Percentiles rank a stretch among this genome's conserved stretches.
These are phyloP conservation scores for Deroplatys truncata DNA, from an alignment of 2,888 invertebrate species.

Conservation along the genomic window DNA sequence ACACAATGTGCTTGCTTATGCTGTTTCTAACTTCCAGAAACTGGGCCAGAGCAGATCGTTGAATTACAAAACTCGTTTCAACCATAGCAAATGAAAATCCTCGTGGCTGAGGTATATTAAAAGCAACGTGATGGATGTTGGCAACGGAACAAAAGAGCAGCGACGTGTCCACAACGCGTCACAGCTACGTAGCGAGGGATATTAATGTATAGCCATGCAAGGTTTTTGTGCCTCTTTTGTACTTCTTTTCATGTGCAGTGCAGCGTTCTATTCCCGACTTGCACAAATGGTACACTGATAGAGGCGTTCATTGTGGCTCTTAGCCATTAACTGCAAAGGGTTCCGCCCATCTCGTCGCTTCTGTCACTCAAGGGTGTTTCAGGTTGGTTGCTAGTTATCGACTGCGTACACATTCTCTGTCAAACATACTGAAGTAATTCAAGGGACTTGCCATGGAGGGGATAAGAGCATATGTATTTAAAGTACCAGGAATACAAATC, in stretches of 20 bases:
- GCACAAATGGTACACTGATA: not conserved
- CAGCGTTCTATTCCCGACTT: not conserved
- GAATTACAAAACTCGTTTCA: not conserved
- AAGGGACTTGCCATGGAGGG: no score
- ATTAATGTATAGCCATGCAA: not conserved
- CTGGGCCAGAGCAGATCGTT: not conserved
- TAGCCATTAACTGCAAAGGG: not conserved
- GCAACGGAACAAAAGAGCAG: not conserved
- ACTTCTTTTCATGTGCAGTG: not conserved
- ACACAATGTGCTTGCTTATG: not conserved
- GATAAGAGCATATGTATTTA: no score
- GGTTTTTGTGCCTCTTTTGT: not conserved
- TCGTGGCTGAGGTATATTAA: not conserved
- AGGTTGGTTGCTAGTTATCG: no score
- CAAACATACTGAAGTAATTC: no score
- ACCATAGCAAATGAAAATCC: not conserved
- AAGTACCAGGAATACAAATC: no score
- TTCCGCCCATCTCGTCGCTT: not conserved
- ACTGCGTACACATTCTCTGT: no score
- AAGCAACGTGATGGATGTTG: not conserved
- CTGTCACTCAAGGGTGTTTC: no score
- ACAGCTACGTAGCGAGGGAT: not conserved
- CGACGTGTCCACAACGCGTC: not conserved
- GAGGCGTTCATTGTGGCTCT: not conserved
- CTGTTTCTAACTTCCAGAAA: not conserved